Evolutionary conservation across 2,888 invertebrate genomes (phyloP).

Genomic region (Ennomos fuscantarius): DNA sequence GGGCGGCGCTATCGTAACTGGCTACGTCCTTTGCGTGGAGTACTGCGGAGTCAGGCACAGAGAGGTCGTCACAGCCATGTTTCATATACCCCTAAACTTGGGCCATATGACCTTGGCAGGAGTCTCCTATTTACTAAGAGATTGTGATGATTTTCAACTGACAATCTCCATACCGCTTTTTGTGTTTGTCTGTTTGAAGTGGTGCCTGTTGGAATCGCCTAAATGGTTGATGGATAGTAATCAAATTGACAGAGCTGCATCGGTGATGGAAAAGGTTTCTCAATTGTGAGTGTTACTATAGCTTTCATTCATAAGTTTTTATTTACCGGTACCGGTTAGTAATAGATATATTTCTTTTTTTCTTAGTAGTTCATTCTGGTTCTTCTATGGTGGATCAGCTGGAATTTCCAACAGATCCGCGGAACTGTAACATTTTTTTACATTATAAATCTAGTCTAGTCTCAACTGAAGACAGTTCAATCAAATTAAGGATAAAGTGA

Average conservation of each 20-base stretch:
- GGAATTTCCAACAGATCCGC: too few species aligned
- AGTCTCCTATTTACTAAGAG: conserved; percentile 62
- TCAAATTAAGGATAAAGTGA: too few species aligned
- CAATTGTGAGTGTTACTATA: conserved; percentile 57
- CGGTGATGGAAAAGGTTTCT: conserved; percentile 60
- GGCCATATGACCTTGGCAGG: conserved; percentile 63
- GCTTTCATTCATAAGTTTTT: too few species aligned
- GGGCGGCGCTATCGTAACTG: conserved; percentile 67
- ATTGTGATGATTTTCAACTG: conserved; percentile 63
- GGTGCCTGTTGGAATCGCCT: conserved; percentile 63
- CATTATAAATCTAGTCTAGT: too few species aligned
- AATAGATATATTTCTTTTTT: too few species aligned
- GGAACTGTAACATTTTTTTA: too few species aligned
- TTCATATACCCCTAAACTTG: conserved; percentile 65
- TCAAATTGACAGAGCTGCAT: conserved; percentile 50
- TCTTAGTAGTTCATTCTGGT: too few species aligned
- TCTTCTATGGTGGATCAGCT: too few species aligned
- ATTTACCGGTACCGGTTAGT: too few species aligned
- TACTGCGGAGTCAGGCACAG: conserved; percentile 61
- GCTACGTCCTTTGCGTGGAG: conserved; percentile 66
- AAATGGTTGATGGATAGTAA: conserved; percentile 72
- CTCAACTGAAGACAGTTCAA: too few species aligned
- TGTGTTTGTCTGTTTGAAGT: conserved; percentile 49
- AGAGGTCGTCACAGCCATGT: conserved; percentile 63
- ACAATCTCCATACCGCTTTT: conserved; percentile 65